These are phyloP conservation scores for Forbesichthys agassizii DNA, from an alignment of 2,113 vertebrate genomes.

Conservation along the genomic window DNA sequence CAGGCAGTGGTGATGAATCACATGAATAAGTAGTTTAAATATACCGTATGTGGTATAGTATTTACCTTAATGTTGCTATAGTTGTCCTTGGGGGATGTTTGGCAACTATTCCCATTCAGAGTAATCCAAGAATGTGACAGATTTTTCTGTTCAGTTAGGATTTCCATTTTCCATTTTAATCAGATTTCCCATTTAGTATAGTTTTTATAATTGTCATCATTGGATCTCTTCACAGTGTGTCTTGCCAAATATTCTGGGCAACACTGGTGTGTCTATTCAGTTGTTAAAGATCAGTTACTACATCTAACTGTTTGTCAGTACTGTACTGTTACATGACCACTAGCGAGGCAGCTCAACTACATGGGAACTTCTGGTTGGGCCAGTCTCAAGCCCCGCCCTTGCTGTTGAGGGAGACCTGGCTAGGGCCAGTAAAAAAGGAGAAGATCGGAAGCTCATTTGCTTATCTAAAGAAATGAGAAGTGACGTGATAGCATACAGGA, in stretches of 20 bases:
- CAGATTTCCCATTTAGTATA: neutral
- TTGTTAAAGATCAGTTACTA: neutral
- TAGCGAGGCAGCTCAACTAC: slow-evolving; percentile 43
- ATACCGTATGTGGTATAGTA: neutral
- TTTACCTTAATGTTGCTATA: slow-evolving; percentile 59
- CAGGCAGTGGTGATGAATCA: neutral
- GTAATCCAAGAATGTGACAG: slow-evolving; percentile 11
- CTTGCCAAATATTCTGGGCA: neutral
- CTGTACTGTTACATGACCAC: slow-evolving; percentile 24
- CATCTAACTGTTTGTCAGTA: slow-evolving; percentile 24
- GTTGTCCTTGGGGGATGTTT: slow-evolving; percentile 29
- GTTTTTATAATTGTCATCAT: slow-evolving; percentile 4
- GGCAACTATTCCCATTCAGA: slow-evolving; percentile 25
- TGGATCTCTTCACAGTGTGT: neutral
- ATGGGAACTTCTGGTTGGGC: slow-evolving; percentile 80
- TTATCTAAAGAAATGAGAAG: slow-evolving; percentile 64
- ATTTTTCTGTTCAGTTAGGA: neutral
- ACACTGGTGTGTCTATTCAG: neutral
- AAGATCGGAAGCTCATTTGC: slow-evolving; percentile 46
- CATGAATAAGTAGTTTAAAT: slow-evolving; percentile 4
- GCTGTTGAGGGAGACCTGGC: slow-evolving; percentile 62
- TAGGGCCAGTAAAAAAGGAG: slow-evolving; percentile 57
- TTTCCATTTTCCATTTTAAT: neutral
- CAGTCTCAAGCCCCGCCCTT: slow-evolving; percentile 76
- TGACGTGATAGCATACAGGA: slow-evolving; percentile 49